Conservation (phyloP, 1,140 invertebrate genomes). For the Carposina sasakii region DNA sequence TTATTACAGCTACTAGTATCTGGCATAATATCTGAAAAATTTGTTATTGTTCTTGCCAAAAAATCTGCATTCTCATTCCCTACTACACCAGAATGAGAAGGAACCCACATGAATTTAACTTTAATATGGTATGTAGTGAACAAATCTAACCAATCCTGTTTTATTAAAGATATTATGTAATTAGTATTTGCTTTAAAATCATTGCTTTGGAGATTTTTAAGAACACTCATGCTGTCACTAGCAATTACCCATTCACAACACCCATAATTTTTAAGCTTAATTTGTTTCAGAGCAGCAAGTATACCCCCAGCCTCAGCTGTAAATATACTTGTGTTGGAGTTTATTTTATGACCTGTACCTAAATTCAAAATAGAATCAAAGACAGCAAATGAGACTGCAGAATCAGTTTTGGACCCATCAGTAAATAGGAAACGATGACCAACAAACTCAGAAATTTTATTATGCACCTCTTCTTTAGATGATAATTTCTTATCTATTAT, state of each 20-base stretch:
- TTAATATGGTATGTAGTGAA: background rate
- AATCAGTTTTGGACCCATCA: background rate
- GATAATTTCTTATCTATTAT: background rate
- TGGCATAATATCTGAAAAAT: background rate
- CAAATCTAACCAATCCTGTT: background rate
- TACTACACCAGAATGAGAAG: background rate
- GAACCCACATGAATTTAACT: background rate
- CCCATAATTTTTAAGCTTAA: background rate
- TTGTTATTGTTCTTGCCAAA: background rate
- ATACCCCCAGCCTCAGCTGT: background rate
- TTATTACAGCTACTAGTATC: background rate
- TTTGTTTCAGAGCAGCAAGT: background rate
- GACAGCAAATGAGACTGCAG: background rate
- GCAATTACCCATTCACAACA: background rate
- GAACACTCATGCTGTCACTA: background rate
- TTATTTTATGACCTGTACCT: background rate
- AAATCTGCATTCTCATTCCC: background rate
- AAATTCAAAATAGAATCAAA: background rate
- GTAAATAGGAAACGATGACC: background rate
- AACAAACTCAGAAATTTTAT: background rate
- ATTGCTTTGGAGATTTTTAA: background rate
- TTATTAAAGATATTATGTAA: background rate
- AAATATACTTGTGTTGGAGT: background rate
- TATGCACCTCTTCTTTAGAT: conserved; percentile 1
- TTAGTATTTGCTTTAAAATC: background rate